These are phyloP conservation scores for Tinea pellionella DNA, from an alignment of 2,888 invertebrate species.

Conservation along the genomic window DNA sequence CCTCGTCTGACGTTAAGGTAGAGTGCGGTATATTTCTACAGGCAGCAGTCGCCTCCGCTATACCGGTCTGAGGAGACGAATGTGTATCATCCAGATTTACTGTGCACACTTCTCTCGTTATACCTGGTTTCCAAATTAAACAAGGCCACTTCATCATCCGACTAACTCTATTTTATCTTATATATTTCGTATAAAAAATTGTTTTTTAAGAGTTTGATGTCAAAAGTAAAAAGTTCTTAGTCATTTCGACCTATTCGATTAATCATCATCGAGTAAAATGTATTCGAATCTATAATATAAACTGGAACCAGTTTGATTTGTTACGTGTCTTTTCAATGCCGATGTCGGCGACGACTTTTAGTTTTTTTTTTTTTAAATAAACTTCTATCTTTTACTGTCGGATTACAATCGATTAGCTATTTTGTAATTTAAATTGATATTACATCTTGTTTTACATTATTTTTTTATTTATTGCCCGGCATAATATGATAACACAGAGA, in stretches of 20 bases:
- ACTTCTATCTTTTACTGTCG: constrained; percentile 1
- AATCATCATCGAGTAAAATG: constrained; percentile 31
- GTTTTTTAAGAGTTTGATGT: too few relatives aligned
- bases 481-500: too few relatives aligned
- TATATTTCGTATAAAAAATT: too few relatives aligned
- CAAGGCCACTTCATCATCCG: too few relatives aligned
- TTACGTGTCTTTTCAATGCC: constrained; percentile 17
- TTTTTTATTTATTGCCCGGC: not conserved
- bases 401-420: constrained; percentile 8
- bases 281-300: constrained; percentile 25
- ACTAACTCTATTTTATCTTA: too few relatives aligned
- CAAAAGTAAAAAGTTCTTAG: not conserved
- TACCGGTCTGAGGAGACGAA: too few relatives aligned
- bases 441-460: not conserved
- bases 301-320: constrained; percentile 33
- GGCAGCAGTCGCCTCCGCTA: too few relatives aligned
- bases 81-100: too few relatives aligned
- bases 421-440: constrained; percentile 9
- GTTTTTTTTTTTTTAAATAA: not conserved
- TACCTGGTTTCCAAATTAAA: too few relatives aligned
- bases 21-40: too few relatives aligned
- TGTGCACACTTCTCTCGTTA: too few relatives aligned
- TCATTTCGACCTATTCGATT: not conserved
- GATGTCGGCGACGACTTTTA: not conserved
- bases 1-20: too few relatives aligned